Conservation (phyloP, 1,140 invertebrate species). For the Pachyrhynchus sulphureomaculatus region DNA sequence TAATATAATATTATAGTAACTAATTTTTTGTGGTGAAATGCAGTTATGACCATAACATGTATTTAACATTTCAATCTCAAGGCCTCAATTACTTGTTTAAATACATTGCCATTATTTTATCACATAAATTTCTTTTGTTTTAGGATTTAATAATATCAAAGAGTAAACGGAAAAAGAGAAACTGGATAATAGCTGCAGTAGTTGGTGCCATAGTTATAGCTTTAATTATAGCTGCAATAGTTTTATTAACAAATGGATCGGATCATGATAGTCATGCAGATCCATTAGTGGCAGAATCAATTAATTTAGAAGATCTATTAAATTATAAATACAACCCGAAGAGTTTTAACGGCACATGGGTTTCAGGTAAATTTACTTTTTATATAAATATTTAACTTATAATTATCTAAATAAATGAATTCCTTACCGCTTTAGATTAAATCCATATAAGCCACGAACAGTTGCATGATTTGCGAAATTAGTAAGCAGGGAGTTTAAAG, state of each 20-base stretch:
- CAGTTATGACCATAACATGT: no score
- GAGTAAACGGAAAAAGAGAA: constrained; percentile 46
- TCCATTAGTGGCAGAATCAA: constrained; percentile 24
- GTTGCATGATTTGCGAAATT: no score
- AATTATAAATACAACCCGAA: constrained; percentile 52
- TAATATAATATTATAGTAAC: no score
- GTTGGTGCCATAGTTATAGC: constrained; percentile 39
- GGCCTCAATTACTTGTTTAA: no score
- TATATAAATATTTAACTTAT: neutral
- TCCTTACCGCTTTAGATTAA: no score
- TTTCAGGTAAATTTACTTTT: constrained; percentile 47
- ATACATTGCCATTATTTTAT: no score
- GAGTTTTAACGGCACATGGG: constrained; percentile 58
- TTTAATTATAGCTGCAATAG: constrained; percentile 41
- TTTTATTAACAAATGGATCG: constrained; percentile 38
- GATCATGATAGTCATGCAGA: constrained; percentile 16
- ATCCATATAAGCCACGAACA: no score
- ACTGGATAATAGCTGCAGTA: constrained; percentile 43
- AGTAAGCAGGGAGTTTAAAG: no score
- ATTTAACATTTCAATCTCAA: no score
- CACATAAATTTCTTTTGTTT: constrained; percentile 32
- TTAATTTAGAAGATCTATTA: constrained; percentile 54
- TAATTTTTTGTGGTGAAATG: no score
- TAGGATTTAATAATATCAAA: constrained; percentile 52
- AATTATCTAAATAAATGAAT: no score